Conservation (phyloP, 64 coral and sea anemone species). For the Montipora sp. region DNA sequence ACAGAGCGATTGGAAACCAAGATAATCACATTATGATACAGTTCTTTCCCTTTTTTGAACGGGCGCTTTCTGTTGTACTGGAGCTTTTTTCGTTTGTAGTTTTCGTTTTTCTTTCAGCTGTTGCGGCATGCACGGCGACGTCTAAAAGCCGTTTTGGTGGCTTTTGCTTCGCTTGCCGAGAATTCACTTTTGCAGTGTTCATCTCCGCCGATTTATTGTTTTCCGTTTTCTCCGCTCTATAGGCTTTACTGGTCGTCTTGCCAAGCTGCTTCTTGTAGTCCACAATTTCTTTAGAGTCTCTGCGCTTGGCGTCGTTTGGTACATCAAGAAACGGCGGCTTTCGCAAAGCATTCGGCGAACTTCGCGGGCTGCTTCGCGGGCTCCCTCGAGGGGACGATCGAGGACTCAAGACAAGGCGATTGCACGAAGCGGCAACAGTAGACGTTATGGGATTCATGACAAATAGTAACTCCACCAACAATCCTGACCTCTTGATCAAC, state of each 20-base stretch:
- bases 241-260: background rate
- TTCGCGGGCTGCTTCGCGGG: conserved; percentile 45
- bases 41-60: conserved; percentile 22
- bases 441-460: conserved; percentile 71
- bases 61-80: background rate
- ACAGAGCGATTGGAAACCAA: conserved; percentile 31
- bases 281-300: conserved; percentile 41
- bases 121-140: background rate
- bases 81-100: conserved; percentile 15
- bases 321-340: conserved; percentile 17
- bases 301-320: conserved; percentile 7
- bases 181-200: background rate
- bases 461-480: background rate
- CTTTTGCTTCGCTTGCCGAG: background rate
- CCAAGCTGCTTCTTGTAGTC: conserved; percentile 29
- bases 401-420: conserved; percentile 41
- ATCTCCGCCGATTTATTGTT: background rate
- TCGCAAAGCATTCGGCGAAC: conserved; percentile 14
- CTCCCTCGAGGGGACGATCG: conserved; percentile 18
- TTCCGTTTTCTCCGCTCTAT: background rate
- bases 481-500: background rate
- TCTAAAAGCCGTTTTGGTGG: conserved; percentile 30
- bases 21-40: conserved; percentile 49
- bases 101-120: conserved; percentile 31
- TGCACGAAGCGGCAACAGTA: conserved; percentile 54